These are phyloP conservation scores for Zaprionus bogoriensis DNA, from an alignment of 2,888 invertebrate species.

Conservation along the genomic window DNA sequence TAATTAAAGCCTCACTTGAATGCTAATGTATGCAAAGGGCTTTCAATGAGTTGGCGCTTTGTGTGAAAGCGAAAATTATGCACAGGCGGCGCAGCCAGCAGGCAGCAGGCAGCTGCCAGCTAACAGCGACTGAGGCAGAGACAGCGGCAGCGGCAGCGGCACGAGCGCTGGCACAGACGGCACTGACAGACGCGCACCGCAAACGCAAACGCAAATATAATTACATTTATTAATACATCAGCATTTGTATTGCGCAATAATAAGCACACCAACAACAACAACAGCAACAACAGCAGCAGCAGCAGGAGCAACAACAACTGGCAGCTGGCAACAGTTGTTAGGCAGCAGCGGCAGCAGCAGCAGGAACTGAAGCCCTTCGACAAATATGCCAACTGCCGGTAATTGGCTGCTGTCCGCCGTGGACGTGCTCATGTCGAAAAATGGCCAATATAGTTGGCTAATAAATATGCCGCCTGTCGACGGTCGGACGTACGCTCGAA, in stretches of 20 bases:
- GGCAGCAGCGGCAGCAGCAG: slow-evolving; percentile 10
- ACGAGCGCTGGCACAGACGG: not conserved
- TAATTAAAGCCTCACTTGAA: slow-evolving; percentile 72
- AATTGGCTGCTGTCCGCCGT: slow-evolving; percentile 9
- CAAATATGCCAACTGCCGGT: slow-evolving; percentile 25
- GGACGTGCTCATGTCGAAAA: slow-evolving; percentile 49
- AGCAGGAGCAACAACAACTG: slow-evolving; percentile 1
- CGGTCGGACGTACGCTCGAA: slow-evolving; percentile 48
- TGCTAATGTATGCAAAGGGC: slow-evolving; percentile 75
- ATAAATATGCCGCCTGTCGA: slow-evolving; percentile 67
- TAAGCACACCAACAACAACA: slow-evolving; percentile 29
- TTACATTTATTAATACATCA: slow-evolving; percentile 76
- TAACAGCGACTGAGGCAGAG: slow-evolving; percentile 2
- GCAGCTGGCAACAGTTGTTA: slow-evolving; percentile 25
- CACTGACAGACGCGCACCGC: slow-evolving; percentile 13
- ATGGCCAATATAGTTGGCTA: slow-evolving; percentile 58
- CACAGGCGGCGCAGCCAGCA: slow-evolving; percentile 53
- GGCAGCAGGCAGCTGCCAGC: not conserved
- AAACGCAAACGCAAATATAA: slow-evolving; percentile 64
- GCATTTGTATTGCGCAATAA: slow-evolving; percentile 64
- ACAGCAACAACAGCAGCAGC: slow-evolving; percentile 5
- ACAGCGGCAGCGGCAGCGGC: not conserved
- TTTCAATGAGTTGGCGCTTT: slow-evolving; percentile 59
- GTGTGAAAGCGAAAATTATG: slow-evolving; percentile 66
- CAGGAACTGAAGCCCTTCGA: slow-evolving; percentile 9